Evolutionary conservation across 2,113 vertebrate species (phyloP), one percentile per base, ranked within the genome.

Genomic region (Mellivora capensis): DNA sequence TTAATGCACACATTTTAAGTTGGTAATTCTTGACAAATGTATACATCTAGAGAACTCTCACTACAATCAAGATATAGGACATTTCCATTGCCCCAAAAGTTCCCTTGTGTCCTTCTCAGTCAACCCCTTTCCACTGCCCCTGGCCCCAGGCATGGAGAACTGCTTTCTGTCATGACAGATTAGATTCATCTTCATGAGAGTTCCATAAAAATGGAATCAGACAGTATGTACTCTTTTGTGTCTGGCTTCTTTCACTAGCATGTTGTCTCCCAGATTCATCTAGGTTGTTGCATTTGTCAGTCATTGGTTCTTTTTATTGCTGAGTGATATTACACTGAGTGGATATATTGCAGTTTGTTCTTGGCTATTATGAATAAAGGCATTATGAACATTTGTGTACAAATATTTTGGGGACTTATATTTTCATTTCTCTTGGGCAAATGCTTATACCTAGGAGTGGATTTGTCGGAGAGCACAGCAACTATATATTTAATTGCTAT

Each of bases 351-450:
- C 14, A 89, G 25, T 74, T 85, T 67, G 20, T 86, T 85, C 37
- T 89, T 67, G 61, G 34, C 23, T 71, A 20, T 86, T 47, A 52
- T 74, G 52, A 86, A 76, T 42, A 72, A 88, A 81, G 3, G 17
- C 82, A 15, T 18, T 64, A 27, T 72, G 64, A 67, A 37, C 7
- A 62, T 87, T 82, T 76, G 6, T 71, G 11, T 20, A 47, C 21
- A 74, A 52, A 17, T 44, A 12, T 77, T 83, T 77, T 64, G 10
- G 87, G 29, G 39, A 87, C 29, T 77, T 69, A 29, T 15, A 21
- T 54, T 90, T 96, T 96, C 4, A 54, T 69, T 83, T 93, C 31
- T 93, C 71, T 93, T 94, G 44, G 61, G 61, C 34, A 81, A 94
- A 69, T 52, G 87, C 37, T 52, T 69, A 47, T 31, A 47, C 2